Evolutionary conservation across 2,797 vertebrate genomes (phyloP), one percentile per base, ranked within the genome.

Genomic region (Adelosebastes latens): DNA sequence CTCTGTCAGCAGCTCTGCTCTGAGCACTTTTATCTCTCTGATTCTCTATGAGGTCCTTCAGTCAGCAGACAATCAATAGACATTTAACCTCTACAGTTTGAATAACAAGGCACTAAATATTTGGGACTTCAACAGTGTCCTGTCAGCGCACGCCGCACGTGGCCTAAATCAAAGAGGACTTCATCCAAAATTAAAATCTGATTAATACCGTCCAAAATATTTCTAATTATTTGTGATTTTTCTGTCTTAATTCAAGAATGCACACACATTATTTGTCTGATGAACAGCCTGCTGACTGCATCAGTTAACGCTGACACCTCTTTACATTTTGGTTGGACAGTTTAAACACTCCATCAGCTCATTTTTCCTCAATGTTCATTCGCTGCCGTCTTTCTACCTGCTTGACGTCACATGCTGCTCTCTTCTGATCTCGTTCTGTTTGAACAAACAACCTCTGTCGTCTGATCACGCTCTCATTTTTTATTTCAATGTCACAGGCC

Each of bases 1-100:
- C 85, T 85, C 88, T 71, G 94, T 96, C 94, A 95, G 94, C 92
- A 92, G 87, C 91, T 91, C 87, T 22, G 81, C 84, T 74, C 77
- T n/a, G 75, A 84, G 77, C 22, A 46, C 75, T 34, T 90, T 94
- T 94, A 95, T 96, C 95, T 94, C 80, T 73, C 25, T 62, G 88
- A 61, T 80, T 75, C 86, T 85, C 79, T 58, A 22, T 27, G 9
- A 63, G 83, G 79, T 82, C 75, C 88, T 87, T 74, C 81, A 77
- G 81, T 58, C 87, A 86, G 79, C 92, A 89, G 79, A 75, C 74
- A 62, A 80, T 92, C 87, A 75, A 93, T 91, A 82, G 79, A 86
- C 82, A 65, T 89, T 93, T 91, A 83, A 90, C 90, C 87, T 85
- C 77, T 81, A 72, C 58, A 8, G 77, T 77, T 85, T 66, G 2